Conservation (phyloP, 2,888 invertebrate genomes). For the Chloromyia formosa region DNA sequence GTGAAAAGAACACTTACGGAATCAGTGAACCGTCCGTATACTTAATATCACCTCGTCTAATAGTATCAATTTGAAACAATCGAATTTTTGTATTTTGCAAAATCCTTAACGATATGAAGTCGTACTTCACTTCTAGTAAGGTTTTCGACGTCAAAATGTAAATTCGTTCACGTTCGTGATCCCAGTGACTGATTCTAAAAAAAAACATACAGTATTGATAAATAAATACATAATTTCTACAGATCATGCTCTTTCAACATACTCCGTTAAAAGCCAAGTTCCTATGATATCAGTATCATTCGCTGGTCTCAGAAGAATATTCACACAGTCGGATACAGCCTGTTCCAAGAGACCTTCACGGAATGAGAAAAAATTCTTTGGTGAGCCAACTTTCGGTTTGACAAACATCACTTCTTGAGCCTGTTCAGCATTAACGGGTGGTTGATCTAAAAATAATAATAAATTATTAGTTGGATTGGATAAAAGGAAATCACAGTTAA, state of each 20-base stretch:
- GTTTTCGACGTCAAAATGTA: conserved; percentile 77
- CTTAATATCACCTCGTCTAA: conserved; percentile 79
- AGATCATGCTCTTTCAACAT: conserved; percentile 58
- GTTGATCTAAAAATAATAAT: conserved; percentile 16
- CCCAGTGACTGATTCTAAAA: conserved; percentile 85
- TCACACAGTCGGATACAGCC: conserved; percentile 76
- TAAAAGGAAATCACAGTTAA: too few species aligned
- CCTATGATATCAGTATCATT: conserved; percentile 77
- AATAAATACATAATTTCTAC: conserved; percentile 12
- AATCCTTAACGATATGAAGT: conserved; percentile 82
- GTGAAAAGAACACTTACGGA: too few species aligned
- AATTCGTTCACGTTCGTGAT: conserved; percentile 84
- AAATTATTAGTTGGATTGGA: not conserved
- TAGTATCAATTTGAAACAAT: conserved; percentile 74
- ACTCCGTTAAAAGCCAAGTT: conserved; percentile 85
- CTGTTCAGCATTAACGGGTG: conserved; percentile 4
- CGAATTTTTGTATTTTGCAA: conserved; percentile 76
- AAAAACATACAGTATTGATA: too few species aligned
- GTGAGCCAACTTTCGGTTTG: conserved; percentile 47
- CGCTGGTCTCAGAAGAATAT: conserved; percentile 71
- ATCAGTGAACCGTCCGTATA: conserved; percentile 84
- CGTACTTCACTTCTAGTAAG: conserved; percentile 81
- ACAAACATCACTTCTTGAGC: conserved; percentile 6
- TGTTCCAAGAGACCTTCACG: conserved; percentile 77
- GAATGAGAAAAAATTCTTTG: conserved; percentile 71